phyloP scores from a whole-genome alignment of 2,888 invertebrate genomes.

The Athalia circularis region DNA sequence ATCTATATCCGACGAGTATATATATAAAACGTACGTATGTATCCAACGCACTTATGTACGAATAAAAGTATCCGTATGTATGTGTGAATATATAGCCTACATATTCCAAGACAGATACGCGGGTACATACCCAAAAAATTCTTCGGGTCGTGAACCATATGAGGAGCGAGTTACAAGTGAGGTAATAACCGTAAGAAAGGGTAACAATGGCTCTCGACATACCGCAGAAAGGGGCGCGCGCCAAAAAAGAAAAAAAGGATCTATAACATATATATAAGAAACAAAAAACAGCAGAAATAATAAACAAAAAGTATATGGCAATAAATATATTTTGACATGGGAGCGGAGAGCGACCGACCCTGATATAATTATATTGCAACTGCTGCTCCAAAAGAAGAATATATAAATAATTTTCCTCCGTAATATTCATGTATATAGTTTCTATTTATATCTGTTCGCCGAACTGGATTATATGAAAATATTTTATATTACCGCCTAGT shows the following conservation, averaged over 20 bases:
- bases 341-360: constrained; percentile 56
- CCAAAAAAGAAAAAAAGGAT: constrained; percentile 48
- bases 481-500: no score
- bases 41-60: not conserved
- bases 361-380: no score
- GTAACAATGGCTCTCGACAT: constrained; percentile 68
- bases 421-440: not conserved
- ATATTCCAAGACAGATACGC: constrained; percentile 34
- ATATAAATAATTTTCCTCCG: no score
- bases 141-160: constrained; percentile 1
- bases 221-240: constrained; percentile 63
- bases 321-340: constrained; percentile 75
- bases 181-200: constrained; percentile 72
- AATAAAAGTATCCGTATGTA: constrained; percentile 42
- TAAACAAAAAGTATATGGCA: constrained; percentile 54
- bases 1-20: not conserved
- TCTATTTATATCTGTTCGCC: not conserved
- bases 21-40: not conserved
- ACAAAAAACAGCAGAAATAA: constrained; percentile 37
- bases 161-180: constrained; percentile 64
- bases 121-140: constrained; percentile 10
- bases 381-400: no score
- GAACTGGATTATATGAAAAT: no score
- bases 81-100: constrained; percentile 20
- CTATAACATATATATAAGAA: not conserved